Conservation (phyloP, 1,140 invertebrate species). For the Philotrypesis tridentata region DNA sequence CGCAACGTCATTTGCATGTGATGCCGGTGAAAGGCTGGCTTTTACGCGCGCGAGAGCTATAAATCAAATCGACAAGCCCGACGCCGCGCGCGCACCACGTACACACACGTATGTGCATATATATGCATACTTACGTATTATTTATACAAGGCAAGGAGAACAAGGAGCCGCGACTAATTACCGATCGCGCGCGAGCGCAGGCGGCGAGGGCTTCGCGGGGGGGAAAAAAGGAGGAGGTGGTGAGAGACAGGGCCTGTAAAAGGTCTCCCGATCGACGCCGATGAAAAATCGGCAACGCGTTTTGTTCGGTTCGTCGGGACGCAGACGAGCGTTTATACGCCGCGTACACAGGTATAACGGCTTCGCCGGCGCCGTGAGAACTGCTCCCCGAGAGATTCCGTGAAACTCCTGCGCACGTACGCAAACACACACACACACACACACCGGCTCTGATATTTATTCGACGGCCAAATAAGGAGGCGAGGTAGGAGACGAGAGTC, state of each 20-base stretch:
- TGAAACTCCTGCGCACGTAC: no score
- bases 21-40: neutral
- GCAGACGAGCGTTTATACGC: no score
- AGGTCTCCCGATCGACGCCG: neutral
- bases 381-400: neutral
- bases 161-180: neutral
- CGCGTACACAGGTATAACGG: no score
- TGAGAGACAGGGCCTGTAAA: neutral
- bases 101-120: no score
- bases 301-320: no score
- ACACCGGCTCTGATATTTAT: constrained; percentile 9
- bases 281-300: neutral
- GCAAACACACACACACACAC: no score
- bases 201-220: no score
- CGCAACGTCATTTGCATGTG: neutral
- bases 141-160: neutral
- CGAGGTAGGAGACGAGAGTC: neutral
- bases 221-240: no score
- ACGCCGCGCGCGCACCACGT: no score
- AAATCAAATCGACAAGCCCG: constrained; percentile 5
- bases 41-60: neutral
- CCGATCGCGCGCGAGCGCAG: neutral
- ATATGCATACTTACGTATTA: no score
- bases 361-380: neutral
- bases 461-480: neutral